phyloP scores from a whole-genome alignment of 2,113 vertebrate species.

The Ceyx melanurus region DNA sequence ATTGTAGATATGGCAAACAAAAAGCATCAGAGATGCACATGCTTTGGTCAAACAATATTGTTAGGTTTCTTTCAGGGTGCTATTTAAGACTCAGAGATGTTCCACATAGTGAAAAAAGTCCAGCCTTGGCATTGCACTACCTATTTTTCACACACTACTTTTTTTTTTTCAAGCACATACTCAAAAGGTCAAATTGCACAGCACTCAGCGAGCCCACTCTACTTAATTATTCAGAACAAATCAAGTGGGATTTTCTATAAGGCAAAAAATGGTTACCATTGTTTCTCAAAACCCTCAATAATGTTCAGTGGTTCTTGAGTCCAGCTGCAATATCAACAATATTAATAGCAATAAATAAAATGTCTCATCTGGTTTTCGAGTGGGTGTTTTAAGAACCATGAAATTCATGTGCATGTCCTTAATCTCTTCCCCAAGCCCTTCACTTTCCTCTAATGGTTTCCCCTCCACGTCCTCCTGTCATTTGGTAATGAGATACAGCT shows the following conservation, averaged over 20 bases:
- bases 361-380: neutral
- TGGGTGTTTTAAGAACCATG: neutral
- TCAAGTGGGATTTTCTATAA: neutral
- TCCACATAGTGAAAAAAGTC: neutral
- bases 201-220: neutral
- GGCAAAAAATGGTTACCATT: neutral
- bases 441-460: neutral
- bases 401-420: neutral
- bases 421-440: neutral
- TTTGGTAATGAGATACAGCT: neutral
- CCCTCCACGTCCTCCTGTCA: neutral
- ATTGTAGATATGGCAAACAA: neutral
- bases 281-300: neutral
- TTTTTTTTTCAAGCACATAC: neutral
- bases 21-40: neutral
- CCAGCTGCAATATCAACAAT: neutral
- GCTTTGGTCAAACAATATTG: neutral
- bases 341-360: neutral
- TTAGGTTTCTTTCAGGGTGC: neutral
- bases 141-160: neutral
- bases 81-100: neutral
- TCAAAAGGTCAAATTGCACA: neutral
- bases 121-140: neutral
- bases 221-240: neutral
- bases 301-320: neutral